phyloP scores from a whole-genome alignment of 2,113 vertebrate species.

The Clupea harengus region DNA sequence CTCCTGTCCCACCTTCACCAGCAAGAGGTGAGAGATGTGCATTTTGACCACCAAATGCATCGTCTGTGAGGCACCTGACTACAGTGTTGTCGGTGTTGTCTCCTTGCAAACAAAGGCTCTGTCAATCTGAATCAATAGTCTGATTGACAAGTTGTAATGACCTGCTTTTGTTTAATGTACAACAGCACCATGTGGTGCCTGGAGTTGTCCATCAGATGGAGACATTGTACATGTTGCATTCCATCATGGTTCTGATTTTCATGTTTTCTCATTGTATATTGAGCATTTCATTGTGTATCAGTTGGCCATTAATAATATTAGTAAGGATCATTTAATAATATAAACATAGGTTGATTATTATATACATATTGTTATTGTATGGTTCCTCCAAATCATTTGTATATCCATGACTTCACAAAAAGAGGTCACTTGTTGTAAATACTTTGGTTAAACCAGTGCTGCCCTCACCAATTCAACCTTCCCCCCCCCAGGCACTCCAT shows the following conservation, averaged over 20 bases:
- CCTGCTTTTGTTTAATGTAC: neutral
- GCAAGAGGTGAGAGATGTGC: conserved; percentile 70
- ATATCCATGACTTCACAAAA: too few relatives aligned
- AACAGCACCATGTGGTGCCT: neutral
- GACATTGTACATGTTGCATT: neutral
- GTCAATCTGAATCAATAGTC: neutral
- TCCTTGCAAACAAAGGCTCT: neutral
- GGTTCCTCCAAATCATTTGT: too few relatives aligned
- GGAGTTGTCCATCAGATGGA: neutral
- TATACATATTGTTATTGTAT: neutral
- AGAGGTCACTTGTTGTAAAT: neutral
- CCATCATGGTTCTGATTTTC: too few relatives aligned
- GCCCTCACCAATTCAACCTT: neutral
- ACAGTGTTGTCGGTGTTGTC: neutral
- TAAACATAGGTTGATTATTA: too few relatives aligned
- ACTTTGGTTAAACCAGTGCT: neutral
- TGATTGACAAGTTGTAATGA: neutral
- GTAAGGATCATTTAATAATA: too few relatives aligned
- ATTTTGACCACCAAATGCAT: neutral
- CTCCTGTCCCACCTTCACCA: conserved; percentile 74
- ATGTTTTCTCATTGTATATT: neutral
- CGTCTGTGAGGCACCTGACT: neutral
- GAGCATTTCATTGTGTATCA: neutral
- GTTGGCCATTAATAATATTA: too few relatives aligned
- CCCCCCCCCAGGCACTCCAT: conserved; percentile 79